A percentile compares a stretch with the other conserved stretches of the same genome.
Conservation (phyloP, 2,888 invertebrate genomes). For the Cheilosia vulpina region DNA sequence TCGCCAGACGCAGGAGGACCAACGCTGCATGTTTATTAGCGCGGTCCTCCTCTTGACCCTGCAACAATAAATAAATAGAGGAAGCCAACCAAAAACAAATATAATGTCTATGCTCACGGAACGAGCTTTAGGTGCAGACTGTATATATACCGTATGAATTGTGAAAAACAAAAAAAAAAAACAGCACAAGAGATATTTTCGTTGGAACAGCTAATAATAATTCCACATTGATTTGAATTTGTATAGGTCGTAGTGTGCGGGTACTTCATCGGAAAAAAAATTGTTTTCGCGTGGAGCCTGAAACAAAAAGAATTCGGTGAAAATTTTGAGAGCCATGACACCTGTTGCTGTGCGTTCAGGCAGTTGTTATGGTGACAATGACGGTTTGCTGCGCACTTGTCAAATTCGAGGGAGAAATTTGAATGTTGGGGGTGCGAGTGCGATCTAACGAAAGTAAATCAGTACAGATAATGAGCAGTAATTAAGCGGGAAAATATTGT, state of each 20-base stretch:
- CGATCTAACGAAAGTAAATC: too few species aligned
- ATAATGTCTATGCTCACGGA: not conserved
- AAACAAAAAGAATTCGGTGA: not conserved
- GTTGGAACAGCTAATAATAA: constrained; percentile 22
- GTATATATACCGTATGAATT: not conserved
- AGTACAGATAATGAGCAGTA: too few species aligned
- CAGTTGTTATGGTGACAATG: not conserved
- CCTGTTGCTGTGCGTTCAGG: constrained; percentile 37
- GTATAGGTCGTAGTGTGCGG: not conserved
- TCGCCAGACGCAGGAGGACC: constrained; percentile 9
- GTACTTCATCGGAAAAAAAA: not conserved
- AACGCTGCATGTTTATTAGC: constrained; percentile 40
- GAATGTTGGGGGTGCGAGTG: too few species aligned
- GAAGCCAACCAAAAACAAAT: constrained; percentile 14
- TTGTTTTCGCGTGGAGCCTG: not conserved
- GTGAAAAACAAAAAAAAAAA: not conserved
- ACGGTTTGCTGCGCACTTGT: not conserved
- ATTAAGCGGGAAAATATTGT: too few species aligned
- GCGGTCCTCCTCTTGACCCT: constrained; percentile 25
- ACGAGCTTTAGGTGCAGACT: not conserved
- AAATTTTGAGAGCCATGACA: constrained; percentile 26
- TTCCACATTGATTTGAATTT: constrained; percentile 1
- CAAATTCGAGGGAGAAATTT: too few species aligned
- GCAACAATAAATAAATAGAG: constrained; percentile 46
- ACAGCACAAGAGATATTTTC: not conserved